These are phyloP conservation scores for Platycnemis pennipes DNA, from an alignment of 2,888 invertebrate species.

Conservation along the genomic window DNA sequence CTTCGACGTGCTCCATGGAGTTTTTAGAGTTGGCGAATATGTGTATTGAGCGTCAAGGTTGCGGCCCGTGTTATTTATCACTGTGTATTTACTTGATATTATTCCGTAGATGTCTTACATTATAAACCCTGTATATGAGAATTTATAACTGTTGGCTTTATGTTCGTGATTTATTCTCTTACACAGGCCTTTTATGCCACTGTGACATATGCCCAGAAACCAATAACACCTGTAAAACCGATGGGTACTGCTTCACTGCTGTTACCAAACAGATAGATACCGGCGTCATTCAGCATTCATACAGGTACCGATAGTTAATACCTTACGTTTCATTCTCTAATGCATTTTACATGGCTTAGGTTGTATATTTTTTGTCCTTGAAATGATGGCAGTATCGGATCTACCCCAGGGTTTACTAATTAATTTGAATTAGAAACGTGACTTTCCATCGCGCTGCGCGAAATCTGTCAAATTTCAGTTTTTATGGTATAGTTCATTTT, in stretches of 20 bases:
- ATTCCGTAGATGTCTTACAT: not conserved
- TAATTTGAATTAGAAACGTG: too few species aligned
- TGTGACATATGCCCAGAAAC: slow-evolving; percentile 90
- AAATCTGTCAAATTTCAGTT: too few species aligned
- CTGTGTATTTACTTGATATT: not conserved
- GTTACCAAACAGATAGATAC: slow-evolving; percentile 83
- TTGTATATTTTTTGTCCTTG: too few species aligned
- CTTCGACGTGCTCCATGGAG: not conserved
- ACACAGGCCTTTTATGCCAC: slow-evolving; percentile 89
- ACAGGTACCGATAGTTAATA: slow-evolving; percentile 85
- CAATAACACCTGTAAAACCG: slow-evolving; percentile 89
- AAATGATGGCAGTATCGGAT: not conserved
- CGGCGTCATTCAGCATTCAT: slow-evolving; percentile 84
- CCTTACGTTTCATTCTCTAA: slow-evolving; percentile 14
- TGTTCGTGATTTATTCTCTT: slow-evolving; percentile 21
- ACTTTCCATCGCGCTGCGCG: too few species aligned
- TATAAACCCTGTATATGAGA: not conserved
- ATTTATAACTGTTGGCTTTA: not conserved
- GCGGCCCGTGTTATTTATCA: not conserved
- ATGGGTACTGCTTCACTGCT: slow-evolving; percentile 93
- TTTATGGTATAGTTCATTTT: too few species aligned
- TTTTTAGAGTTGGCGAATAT: not conserved
- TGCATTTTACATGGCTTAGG: not conserved
- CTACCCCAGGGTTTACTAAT: too few species aligned
- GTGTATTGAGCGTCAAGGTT: not conserved